Evolutionary conservation across 2,888 invertebrate genomes (phyloP).

Genomic region (Adelognathus sp.): DNA sequence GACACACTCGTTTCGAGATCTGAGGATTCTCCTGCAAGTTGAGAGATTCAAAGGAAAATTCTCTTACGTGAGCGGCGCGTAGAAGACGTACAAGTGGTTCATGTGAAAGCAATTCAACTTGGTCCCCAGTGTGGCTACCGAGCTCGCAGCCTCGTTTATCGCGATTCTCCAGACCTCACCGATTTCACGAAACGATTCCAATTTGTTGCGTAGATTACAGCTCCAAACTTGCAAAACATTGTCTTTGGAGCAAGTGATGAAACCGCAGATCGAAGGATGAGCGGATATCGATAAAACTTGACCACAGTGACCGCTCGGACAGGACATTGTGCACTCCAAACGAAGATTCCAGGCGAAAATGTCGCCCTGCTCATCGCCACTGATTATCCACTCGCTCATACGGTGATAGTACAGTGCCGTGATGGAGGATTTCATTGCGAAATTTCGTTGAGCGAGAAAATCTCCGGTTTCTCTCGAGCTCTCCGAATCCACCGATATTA

Average conservation of each 20-base stretch:
- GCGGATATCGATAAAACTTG: conserved; percentile 49
- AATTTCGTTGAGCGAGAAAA: conserved; percentile 56
- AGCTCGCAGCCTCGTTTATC: conserved; percentile 53
- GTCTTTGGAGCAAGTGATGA: conserved; percentile 61
- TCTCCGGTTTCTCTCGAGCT: conserved; percentile 45
- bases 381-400: conserved; percentile 66
- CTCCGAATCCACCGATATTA: conserved; percentile 59
- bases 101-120: conserved; percentile 66
- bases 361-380: conserved; percentile 68
- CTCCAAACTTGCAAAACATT: conserved; percentile 68
- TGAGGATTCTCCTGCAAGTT: too few relatives aligned
- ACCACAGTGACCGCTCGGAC: conserved; percentile 53
- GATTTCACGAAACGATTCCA: conserved; percentile 60
- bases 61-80: conserved; percentile 67
- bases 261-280: conserved; percentile 69
- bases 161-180: conserved; percentile 60
- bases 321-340: conserved; percentile 62
- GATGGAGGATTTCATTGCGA: conserved; percentile 60
- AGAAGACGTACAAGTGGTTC: conserved; percentile 68
- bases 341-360: conserved; percentile 64
- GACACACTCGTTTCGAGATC: too few relatives aligned
- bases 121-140: conserved; percentile 56
- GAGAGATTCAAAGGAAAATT: not conserved
- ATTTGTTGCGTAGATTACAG: conserved; percentile 65
- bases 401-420: conserved; percentile 63